Evolutionary conservation across 2,797 vertebrate species (phyloP).

Genomic region (Eulemur rubriventer): DNA sequence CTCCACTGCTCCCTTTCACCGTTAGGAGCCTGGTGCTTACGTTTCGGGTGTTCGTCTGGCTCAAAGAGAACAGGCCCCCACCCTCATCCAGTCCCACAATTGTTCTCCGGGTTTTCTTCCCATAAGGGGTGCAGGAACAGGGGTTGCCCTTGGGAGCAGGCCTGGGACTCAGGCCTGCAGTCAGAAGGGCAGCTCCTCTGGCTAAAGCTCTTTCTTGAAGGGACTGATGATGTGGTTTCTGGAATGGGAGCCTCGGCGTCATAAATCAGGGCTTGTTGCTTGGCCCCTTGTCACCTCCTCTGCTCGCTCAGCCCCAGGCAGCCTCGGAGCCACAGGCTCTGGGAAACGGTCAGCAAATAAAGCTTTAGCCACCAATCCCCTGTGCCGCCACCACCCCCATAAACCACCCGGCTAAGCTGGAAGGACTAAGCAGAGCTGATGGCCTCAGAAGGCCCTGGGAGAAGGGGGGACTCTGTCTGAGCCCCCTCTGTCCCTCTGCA

Average conservation of each 20-base stretch:
- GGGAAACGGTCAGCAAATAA: not conserved
- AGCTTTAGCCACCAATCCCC: not conserved
- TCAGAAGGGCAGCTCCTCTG: not conserved
- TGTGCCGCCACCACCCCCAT: not conserved
- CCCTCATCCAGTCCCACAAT: not conserved
- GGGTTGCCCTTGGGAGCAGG: not conserved
- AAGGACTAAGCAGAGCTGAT: not conserved
- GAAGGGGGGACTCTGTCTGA: not conserved
- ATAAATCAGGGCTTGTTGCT: constrained; percentile 33
- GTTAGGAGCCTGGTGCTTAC: not conserved
- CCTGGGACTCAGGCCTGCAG: not conserved
- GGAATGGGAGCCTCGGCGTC: not conserved
- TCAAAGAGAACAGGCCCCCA: not conserved
- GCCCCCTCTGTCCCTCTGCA: not conserved
- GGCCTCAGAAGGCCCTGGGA: not conserved
- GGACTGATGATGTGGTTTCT: not conserved
- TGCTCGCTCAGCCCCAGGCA: constrained; percentile 12
- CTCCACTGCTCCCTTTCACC: not conserved
- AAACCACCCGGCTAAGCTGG: not conserved
- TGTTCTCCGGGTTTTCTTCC: not conserved
- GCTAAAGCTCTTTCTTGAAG: not conserved
- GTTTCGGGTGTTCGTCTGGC: not conserved
- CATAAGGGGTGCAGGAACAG: not conserved
- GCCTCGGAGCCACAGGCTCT: not conserved
- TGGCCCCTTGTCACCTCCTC: not conserved